Percentiles rank a stretch among this genome's conserved stretches.
These are phyloP conservation scores for Drosophila varians DNA, from an alignment of 1,140 invertebrate species.

Conservation along the genomic window DNA sequence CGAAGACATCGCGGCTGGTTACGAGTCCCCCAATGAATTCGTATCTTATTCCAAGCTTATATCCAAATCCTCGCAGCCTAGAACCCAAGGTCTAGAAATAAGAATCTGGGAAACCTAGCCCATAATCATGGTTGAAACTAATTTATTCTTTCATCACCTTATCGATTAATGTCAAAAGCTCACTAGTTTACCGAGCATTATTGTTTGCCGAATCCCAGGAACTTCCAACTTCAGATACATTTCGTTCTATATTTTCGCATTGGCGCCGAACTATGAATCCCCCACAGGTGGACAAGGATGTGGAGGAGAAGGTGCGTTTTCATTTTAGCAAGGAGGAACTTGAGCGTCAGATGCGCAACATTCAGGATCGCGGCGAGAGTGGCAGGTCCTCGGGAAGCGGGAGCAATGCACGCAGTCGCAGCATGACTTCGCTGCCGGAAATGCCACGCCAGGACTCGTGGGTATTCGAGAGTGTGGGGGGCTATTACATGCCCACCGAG, in stretches of 20 bases:
- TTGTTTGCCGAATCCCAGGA: background rate
- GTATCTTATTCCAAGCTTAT: too few relatives aligned
- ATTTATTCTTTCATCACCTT: too few relatives aligned
- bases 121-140: too few relatives aligned
- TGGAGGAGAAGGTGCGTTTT: conserved; percentile 4
- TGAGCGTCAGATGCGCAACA: conserved; percentile 13
- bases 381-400: background rate
- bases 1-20: conserved; percentile 36
- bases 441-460: conserved; percentile 26
- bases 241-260: conserved; percentile 8
- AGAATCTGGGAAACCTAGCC: too few relatives aligned
- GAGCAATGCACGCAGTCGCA: background rate
- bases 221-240: background rate
- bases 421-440: background rate
- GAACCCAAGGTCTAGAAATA: background rate
- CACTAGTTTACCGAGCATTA: background rate
- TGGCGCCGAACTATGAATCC: conserved; percentile 11
- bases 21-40: conserved; percentile 8
- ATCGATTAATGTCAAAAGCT: background rate
- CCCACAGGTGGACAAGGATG: conserved; percentile 4
- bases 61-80: too few relatives aligned
- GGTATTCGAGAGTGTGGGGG: conserved; percentile 60
- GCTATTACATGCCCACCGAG: conserved; percentile 53
- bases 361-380: background rate
- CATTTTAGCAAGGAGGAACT: conserved; percentile 36